Percentiles rank a stretch among this genome's conserved stretches.
Conservation (phyloP, 2,113 vertebrate genomes). For the Poicephalus meyeri region DNA sequence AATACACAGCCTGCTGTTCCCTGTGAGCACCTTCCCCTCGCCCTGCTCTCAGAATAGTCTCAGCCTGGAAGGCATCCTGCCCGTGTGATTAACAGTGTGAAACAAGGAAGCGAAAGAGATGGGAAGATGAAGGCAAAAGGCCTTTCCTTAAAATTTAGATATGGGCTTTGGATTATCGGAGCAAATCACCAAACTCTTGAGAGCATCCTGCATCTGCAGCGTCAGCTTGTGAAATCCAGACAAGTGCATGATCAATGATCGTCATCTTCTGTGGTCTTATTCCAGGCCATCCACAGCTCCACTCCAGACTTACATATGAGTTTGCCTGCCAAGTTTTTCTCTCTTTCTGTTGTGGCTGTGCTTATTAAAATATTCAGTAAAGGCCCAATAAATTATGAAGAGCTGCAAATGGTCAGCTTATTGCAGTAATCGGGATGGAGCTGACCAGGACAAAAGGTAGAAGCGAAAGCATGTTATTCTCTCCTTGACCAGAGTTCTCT, state of each 20-base stretch:
- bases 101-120: neutral
- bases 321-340: neutral
- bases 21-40: slow-evolving; percentile 35
- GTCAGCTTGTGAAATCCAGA: neutral
- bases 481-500: neutral
- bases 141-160: neutral
- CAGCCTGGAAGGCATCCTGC: slow-evolving; percentile 40
- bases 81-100: slow-evolving; percentile 29
- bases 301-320: neutral
- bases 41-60: slow-evolving; percentile 31
- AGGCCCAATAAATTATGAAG: neutral
- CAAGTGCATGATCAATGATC: neutral
- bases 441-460: neutral
- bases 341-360: neutral
- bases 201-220: neutral
- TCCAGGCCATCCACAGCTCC: neutral
- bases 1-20: slow-evolving; percentile 35
- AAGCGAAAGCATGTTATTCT: neutral
- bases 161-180: neutral
- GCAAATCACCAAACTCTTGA: neutral
- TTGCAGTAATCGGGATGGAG: neutral
- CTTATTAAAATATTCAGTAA: slow-evolving; percentile 3
- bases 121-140: neutral
- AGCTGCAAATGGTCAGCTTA: neutral
- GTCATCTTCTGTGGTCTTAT: neutral